A percentile compares a stretch with the other conserved stretches of the same genome.
phyloP scores from a whole-genome alignment of 1,140 invertebrate species.

The Ridgeia piscesae region DNA sequence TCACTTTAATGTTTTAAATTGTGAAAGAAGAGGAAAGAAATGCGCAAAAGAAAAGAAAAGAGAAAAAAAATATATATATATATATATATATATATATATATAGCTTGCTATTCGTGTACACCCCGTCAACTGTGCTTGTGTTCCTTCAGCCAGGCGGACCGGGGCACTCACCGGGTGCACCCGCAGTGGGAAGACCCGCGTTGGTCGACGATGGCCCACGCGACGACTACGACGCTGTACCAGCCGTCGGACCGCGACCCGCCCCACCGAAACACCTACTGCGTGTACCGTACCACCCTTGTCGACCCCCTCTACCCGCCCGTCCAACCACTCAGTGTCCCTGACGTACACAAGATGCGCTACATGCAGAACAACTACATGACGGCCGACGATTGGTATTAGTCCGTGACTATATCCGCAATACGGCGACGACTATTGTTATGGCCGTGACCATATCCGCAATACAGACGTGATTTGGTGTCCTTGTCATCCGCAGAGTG shows the following conservation, averaged over 20 bases:
- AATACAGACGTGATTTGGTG: neutral
- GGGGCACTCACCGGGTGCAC: constrained; percentile 20
- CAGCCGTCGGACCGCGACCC: constrained; percentile 22
- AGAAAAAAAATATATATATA: too few species aligned
- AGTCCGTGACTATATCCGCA: neutral
- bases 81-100: too few species aligned
- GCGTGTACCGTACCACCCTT: constrained; percentile 14
- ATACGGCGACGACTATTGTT: neutral
- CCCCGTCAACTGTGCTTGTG: neutral
- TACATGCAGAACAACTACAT: constrained; percentile 32
- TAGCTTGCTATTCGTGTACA: too few species aligned
- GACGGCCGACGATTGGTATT: constrained; percentile 31
- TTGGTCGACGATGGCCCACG: constrained; percentile 15
- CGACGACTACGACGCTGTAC: constrained; percentile 25
- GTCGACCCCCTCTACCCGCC: constrained; percentile 25
- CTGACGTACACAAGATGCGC: constrained; percentile 29
- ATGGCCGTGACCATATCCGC: too few species aligned
- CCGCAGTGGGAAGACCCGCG: constrained; percentile 25
- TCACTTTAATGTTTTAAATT: too few species aligned
- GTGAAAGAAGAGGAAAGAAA: too few species aligned
- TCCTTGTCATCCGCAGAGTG: neutral
- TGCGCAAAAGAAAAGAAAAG: too few species aligned
- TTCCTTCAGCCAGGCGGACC: constrained; percentile 14
- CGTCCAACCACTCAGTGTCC: constrained; percentile 21
- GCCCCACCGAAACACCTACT: constrained; percentile 12